These are phyloP conservation scores for Lacanobia wlatinum DNA, from an alignment of 2,888 invertebrate species.

Conservation along the genomic window DNA sequence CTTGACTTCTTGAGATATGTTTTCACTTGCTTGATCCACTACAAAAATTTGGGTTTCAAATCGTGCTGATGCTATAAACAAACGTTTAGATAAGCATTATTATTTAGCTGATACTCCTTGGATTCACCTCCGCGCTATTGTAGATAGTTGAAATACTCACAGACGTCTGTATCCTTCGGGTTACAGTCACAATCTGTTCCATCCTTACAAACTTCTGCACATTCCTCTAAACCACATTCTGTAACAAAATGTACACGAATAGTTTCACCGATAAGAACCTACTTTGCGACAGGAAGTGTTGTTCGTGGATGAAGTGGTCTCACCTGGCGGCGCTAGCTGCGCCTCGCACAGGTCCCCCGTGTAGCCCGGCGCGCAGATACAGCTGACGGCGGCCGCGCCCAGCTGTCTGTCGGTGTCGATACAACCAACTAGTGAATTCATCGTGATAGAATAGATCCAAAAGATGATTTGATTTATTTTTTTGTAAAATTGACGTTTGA, in stretches of 20 bases:
- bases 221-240: conserved; percentile 87
- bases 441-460: background rate
- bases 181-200: conserved; percentile 82
- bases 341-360: conserved; percentile 93
- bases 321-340: conserved; percentile 88
- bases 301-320: conserved; percentile 23
- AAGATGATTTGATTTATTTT: background rate
- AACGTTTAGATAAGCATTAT: background rate
- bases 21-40: conserved; percentile 84
- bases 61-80: conserved; percentile 89
- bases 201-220: conserved; percentile 80
- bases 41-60: conserved; percentile 91
- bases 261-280: background rate
- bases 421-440: conserved; percentile 34
- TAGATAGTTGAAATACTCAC: conserved; percentile 71
- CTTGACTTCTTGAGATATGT: conserved; percentile 82
- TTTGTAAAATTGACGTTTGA: no score
- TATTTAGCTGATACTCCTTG: conserved; percentile 54
- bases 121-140: background rate
- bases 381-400: conserved; percentile 94
- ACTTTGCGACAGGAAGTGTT: background rate
- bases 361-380: conserved; percentile 92
- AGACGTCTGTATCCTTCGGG: conserved; percentile 80
- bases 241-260: conserved; percentile 50
- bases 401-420: conserved; percentile 92